phyloP scores from a whole-genome alignment of 2,113 vertebrate species.

The Macaca mulatta region DNA sequence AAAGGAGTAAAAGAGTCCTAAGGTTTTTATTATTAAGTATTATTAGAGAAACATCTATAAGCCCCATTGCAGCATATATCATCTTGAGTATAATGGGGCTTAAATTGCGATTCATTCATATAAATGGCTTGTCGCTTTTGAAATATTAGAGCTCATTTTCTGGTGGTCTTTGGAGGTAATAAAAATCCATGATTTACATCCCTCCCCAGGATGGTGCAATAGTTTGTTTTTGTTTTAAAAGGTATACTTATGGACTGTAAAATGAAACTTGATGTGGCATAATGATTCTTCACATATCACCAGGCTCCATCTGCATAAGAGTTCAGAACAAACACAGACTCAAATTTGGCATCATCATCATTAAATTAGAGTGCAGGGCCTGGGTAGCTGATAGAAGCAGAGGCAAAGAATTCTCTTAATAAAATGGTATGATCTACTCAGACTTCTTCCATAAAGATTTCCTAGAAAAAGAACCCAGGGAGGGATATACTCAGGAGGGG shows the following conservation, averaged over 20 bases:
- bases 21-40: slow-evolving; percentile 64
- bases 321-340: slow-evolving; percentile 22
- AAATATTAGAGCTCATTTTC: slow-evolving; percentile 86
- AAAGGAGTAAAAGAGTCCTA: slow-evolving; percentile 49
- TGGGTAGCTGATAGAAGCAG: neutral
- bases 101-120: slow-evolving; percentile 82
- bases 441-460: neutral
- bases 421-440: neutral
- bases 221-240: slow-evolving; percentile 83
- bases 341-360: neutral
- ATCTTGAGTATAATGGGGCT: slow-evolving; percentile 74
- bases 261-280: slow-evolving; percentile 81
- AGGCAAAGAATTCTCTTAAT: neutral
- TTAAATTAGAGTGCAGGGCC: neutral
- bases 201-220: slow-evolving; percentile 65
- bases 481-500: fast-evolving
- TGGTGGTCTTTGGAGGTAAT: slow-evolving; percentile 80
- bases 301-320: slow-evolving; percentile 57
- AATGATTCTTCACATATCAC: slow-evolving; percentile 74
- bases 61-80: slow-evolving; percentile 58
- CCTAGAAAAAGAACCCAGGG: neutral
- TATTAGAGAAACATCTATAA: slow-evolving; percentile 72
- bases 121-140: slow-evolving; percentile 83
- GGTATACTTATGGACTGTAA: slow-evolving; percentile 81
- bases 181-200: slow-evolving; percentile 84